Base-by-base conservation (phyloP, 1,140 invertebrate genomes). In the Sipha flava region DNA sequence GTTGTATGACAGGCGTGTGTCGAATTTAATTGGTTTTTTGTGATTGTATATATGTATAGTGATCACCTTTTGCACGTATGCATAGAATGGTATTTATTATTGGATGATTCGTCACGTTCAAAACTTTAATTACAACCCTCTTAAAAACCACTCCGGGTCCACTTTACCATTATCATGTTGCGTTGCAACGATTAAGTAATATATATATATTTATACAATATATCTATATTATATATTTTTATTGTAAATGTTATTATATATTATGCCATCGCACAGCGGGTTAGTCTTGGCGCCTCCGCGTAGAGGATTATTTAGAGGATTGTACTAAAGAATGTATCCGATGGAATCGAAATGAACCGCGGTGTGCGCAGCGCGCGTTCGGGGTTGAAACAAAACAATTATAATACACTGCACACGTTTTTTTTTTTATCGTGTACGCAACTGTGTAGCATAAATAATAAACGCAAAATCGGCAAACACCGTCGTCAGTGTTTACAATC, bases 111-210 rank as follows among this genome's bases (percentile, higher is more conserved):
- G 70, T 73, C 47, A 73, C 47, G 29, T 54, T 21, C 29, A 49
- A 73, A 31, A 73, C 37, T 73, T 73, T 73, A 73, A 73, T 73
- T 73, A 73, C 70, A n/a, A 73, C 70, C 70, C 70, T 54, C 10
- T 2, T 9, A 62, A 62, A n/a, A 43, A n/a, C 21, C n/a, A 6
- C 3, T 9, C n/a, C 0, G 12, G 6, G 18, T 49, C 37, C 37
- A 6, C 4, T 40, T 6, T 40, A 40, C n/a, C n/a, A n/a, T n/a
- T n/a, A n/a, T n/a, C n/a, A n/a, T n/a, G n/a, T n/a, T n/a, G n/a
- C n/a, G n/a, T n/a, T n/a, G n/a, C n/a, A n/a, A n/a, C n/a, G n/a
- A n/a, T n/a, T n/a, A n/a, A n/a, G n/a, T n/a, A n/a, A n/a, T 31
- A n/a, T 34, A 62, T n/a, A 31, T n/a, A 59, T 26, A 59, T 23